These are phyloP conservation scores for Drosophila serrata DNA, from an alignment of 1,140 invertebrate species.

Conservation along the genomic window DNA sequence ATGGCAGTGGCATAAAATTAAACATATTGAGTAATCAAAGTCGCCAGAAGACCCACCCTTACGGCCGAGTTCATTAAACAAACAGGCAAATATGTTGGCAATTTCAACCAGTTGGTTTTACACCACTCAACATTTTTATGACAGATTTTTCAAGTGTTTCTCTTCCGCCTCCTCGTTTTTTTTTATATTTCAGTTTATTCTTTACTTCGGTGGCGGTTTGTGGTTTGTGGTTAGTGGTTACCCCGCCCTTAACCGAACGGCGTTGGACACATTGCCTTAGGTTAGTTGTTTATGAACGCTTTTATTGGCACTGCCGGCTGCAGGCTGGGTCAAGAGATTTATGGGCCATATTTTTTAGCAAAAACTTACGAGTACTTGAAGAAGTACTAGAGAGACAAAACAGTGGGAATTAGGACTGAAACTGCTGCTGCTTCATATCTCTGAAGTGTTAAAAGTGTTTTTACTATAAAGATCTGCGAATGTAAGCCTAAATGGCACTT, in stretches of 20 bases:
- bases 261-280: slow-evolving; percentile 59
- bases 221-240: slow-evolving; percentile 50
- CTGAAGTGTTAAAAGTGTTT: slow-evolving; percentile 3
- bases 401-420: slow-evolving; percentile 26
- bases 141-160: slow-evolving; percentile 82
- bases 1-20: slow-evolving; percentile 67
- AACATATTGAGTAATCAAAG: slow-evolving; percentile 85
- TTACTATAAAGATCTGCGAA: slow-evolving; percentile 21
- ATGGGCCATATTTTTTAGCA: slow-evolving; percentile 66
- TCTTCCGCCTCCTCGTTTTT: slow-evolving; percentile 29
- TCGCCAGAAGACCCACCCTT: slow-evolving; percentile 24
- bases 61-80: slow-evolving; percentile 70
- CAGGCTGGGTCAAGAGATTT: slow-evolving; percentile 63
- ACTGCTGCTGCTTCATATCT: not conserved
- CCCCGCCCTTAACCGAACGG: slow-evolving; percentile 27
- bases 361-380: slow-evolving; percentile 43
- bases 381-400: not conserved
- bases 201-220: slow-evolving; percentile 52
- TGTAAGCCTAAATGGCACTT: slow-evolving; percentile 8
- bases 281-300: slow-evolving; percentile 81
- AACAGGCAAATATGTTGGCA: slow-evolving; percentile 80
- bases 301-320: slow-evolving; percentile 63
- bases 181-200: slow-evolving; percentile 27
- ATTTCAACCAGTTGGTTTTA: slow-evolving; percentile 79
- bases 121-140: slow-evolving; percentile 72